Evolutionary conservation across 2,113 vertebrate genomes (phyloP).

Genomic region (Litocranius walleri): DNA sequence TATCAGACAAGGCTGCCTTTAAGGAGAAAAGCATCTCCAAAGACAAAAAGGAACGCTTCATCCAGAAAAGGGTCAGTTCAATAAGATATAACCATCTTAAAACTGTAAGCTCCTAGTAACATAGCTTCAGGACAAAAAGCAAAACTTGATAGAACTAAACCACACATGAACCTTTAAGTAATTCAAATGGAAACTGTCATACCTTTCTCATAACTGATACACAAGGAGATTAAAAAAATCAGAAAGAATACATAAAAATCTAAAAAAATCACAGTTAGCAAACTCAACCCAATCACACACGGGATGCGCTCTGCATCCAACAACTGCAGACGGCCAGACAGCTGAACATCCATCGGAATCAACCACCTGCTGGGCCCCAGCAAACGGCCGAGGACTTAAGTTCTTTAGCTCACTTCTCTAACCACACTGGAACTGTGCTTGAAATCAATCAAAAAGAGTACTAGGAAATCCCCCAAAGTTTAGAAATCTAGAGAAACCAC

Average conservation of each 20-base stretch:
- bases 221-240: background rate
- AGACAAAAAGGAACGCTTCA: background rate
- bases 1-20: background rate
- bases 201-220: background rate
- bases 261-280: background rate
- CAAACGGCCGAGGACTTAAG: accelerated
- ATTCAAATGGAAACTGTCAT: background rate
- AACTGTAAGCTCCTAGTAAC: background rate
- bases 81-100: background rate
- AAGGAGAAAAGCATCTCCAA: background rate
- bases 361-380: accelerated
- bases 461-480: background rate
- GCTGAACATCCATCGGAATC: accelerated
- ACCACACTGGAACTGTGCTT: background rate
- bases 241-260: background rate
- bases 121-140: background rate
- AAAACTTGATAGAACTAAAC: background rate
- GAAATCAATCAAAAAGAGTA: background rate
- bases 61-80: background rate
- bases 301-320: accelerated
- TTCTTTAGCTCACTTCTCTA: background rate
- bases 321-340: background rate
- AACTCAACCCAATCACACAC: accelerated
- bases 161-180: background rate
- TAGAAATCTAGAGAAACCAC: background rate